Evolutionary conservation across 1,140 invertebrate genomes (phyloP), one percentile per base, ranked within the genome.

Genomic region (Chironomus striatipennis): DNA sequence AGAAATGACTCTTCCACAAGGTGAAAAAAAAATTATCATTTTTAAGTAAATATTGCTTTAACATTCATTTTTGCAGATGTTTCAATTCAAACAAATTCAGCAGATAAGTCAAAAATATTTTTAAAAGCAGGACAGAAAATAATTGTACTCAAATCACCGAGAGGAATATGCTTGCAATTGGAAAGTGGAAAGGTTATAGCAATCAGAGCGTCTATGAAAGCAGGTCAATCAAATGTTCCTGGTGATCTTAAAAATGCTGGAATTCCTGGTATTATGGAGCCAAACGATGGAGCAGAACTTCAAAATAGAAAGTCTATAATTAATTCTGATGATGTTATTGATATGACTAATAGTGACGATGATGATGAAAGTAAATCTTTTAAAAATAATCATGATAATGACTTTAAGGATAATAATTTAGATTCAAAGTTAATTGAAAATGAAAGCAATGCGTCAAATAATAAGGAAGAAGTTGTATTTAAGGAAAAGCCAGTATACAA

Each of bases 111-210:
- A 20, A 93, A 91, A 78, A 95, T 94, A 75, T 91, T 93, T 8
- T 84, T 98, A 17, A 95, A 95, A 81, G 92, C 94, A 6, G 96
- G 95, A 0, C 94, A 98, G 81, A 89, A 94, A 77, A 94, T 98
- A 0, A 91, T 97, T 86, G 93, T 98, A 3, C 86, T 98, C 1
- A 96, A 96, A 81, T 97, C 94, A 17, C 91, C 94, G 0, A 97
- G 97, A 84, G 96, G 95, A 43, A 96, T 98, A 75, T 98, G 97
- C 82, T 94, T 98, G 89, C 92, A 97, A 77, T 84, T 97, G 21
- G 93, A 95, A 79, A 95, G 94, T 79, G 94, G 95, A n/a, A 96
- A 96, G 85, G 96, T 98, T 75, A 96, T 97, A 79, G 94, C 95
- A n/a, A 96, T 97, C 75, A 87, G 92, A 77, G 92, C 90, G 0